These are phyloP conservation scores for Phyllotreta cruciferae DNA, from an alignment of 2,888 invertebrate genomes.

Conservation along the genomic window DNA sequence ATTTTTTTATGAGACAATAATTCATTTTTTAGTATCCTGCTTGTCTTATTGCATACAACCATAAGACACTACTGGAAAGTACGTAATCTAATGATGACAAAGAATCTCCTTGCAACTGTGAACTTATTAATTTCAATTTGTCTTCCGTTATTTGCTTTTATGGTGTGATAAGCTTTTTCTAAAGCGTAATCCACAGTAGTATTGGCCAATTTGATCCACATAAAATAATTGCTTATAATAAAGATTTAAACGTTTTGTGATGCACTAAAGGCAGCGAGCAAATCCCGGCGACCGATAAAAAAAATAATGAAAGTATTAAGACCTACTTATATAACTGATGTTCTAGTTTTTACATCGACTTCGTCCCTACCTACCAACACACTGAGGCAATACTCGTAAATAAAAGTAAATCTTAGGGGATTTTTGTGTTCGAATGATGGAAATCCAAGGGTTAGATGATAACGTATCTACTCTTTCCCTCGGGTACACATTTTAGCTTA, in stretches of 20 bases:
- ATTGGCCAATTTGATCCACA: background rate
- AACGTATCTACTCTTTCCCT: slow-evolving; percentile 23
- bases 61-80: no score
- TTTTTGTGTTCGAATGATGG: slow-evolving; percentile 27
- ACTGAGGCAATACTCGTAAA: slow-evolving; percentile 22
- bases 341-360: slow-evolving; percentile 25
- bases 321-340: slow-evolving; percentile 25
- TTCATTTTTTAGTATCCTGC: no score
- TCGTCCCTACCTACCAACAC: slow-evolving; percentile 22
- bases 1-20: no score
- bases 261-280: background rate
- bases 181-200: background rate
- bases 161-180: no score
- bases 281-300: slow-evolving; percentile 21
- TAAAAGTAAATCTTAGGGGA: slow-evolving; percentile 28
- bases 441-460: slow-evolving; percentile 24
- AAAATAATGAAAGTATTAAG: slow-evolving; percentile 24
- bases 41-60: no score
- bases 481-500: slow-evolving; percentile 16
- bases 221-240: background rate
- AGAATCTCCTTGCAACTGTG: no score
- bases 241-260: background rate
- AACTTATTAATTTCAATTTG: no score
- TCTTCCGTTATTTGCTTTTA: no score
- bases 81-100: no score